Evolutionary conservation across 2,113 vertebrate genomes (phyloP), one percentile per base, ranked within the genome.

Genomic region (Amphiprion ocellaris): DNA sequence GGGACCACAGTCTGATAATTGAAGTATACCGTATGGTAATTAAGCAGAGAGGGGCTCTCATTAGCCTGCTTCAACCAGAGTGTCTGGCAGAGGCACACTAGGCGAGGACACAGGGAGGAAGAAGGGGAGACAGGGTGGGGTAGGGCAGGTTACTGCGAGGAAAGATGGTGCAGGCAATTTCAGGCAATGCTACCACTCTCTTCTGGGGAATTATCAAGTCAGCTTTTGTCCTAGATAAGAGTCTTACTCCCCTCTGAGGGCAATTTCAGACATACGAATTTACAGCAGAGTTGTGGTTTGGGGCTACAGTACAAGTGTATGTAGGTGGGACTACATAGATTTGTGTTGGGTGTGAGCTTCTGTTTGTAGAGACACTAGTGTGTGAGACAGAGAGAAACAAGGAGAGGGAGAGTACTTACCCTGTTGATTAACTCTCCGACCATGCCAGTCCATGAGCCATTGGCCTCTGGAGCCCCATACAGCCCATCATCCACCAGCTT

Each of bases 361-460:
- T 74, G 74, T 81, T 79, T 72, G 81, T 39, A 62, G 14, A 58
- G 28, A 74, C 52, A 64, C 41, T 71, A 23, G 46, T 59, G 2
- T 76, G 62, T 26, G 61, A 60, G 23, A 24, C 46, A 17, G 60
- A 44, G 26, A 59, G 58, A 61, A 37, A 61, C 21, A 33, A 2
- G 28, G 9, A 44, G 62, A 46, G 58, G 21, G 59, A 24, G 19
- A 30, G 54, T 44, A 79, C 91, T 87, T 94, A 98, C 97, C 95
- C 97, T 94, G 90, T 98, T 98, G 92, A 98, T 97, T 74, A 99
- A 96, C 88, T 99, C 97, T 61, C 97, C 97, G 47, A 99, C 97
- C 97, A 99, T 98, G 65, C 97, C 97, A 0, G 97, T 98, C 97
- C 97, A 99, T 73, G 97, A 98, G 59, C 97, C 97, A 0, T 99